Evolutionary conservation across 1,140 invertebrate species (phyloP).

Genomic region (Chlorops oryzae): DNA sequence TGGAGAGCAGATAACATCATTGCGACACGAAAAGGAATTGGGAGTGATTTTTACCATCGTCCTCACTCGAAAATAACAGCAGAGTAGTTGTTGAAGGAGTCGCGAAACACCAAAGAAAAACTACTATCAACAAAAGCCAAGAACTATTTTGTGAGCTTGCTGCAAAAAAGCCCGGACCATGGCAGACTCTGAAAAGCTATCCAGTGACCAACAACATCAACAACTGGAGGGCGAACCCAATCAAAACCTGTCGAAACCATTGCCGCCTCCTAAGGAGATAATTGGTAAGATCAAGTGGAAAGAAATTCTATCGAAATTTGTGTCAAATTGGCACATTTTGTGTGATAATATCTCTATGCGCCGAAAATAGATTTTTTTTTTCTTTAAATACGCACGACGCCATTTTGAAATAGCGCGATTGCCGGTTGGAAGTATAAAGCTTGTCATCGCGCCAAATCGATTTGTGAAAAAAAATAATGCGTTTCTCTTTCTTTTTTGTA

Average conservation of each 20-base stretch:
- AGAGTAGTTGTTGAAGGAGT: slow-evolving; percentile 46
- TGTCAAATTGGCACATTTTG: slow-evolving; percentile 1
- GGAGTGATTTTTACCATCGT: slow-evolving; percentile 46
- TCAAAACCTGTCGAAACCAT: slow-evolving; percentile 35
- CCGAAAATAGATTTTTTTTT: slow-evolving; percentile 12
- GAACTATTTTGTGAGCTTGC: slow-evolving; percentile 10
- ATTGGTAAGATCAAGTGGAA: slow-evolving; percentile 33
- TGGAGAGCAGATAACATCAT: slow-evolving; percentile 18
- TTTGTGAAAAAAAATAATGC: not conserved
- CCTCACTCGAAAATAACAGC: slow-evolving; percentile 46
- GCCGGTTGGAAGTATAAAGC: slow-evolving; percentile 9
- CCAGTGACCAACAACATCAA: slow-evolving; percentile 32
- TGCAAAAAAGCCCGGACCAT: slow-evolving; percentile 26
- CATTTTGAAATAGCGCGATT: slow-evolving; percentile 35
- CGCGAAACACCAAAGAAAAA: slow-evolving; percentile 21
- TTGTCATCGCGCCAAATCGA: not conserved
- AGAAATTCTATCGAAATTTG: not conserved
- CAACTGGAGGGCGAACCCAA: slow-evolving; percentile 27
- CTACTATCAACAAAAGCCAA: slow-evolving; percentile 21
- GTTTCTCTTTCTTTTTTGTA: too few relatives aligned
- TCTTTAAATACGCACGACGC: slow-evolving; percentile 37
- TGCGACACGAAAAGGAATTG: slow-evolving; percentile 24
- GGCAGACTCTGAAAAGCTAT: slow-evolving; percentile 44
- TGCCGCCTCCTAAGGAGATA: slow-evolving; percentile 42
- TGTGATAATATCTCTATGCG: slow-evolving; percentile 4